A percentile compares a stretch with the other conserved stretches of the same genome.
These are phyloP conservation scores for Spea multiplicata DNA, from an alignment of 2,113 vertebrate species.

Conservation along the genomic window DNA sequence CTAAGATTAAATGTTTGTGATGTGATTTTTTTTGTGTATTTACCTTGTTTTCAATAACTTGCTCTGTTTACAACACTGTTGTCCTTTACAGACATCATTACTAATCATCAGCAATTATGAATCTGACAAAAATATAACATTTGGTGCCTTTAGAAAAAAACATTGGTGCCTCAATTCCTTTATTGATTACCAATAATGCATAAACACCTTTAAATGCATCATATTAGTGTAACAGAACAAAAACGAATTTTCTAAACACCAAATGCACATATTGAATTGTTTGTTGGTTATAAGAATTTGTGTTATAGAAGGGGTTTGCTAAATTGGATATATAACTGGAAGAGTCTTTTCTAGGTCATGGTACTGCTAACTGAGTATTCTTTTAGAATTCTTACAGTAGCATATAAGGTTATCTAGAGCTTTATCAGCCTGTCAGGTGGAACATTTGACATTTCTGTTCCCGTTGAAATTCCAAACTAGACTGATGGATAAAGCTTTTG, in stretches of 20 bases:
- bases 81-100: no score
- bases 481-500: neutral
- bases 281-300: neutral
- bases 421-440: constrained; percentile 10
- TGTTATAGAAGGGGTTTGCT: neutral
- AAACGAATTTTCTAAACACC: neutral
- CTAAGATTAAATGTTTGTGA: neutral
- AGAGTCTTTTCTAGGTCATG: neutral
- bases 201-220: neutral
- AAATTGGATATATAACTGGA: neutral
- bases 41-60: neutral
- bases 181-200: constrained; percentile 13
- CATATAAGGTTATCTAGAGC: neutral
- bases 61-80: no score
- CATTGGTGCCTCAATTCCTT: neutral
- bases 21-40: neutral
- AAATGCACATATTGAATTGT: neutral
- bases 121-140: neutral
- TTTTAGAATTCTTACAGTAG: neutral
- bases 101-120: constrained; percentile 5
- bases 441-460: constrained; percentile 25
- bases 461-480: neutral
- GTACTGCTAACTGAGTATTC: neutral
- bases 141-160: neutral
- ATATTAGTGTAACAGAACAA: neutral